Conservation (phyloP, 2,888 invertebrate species). For the Darwinula stevensoni region DNA sequence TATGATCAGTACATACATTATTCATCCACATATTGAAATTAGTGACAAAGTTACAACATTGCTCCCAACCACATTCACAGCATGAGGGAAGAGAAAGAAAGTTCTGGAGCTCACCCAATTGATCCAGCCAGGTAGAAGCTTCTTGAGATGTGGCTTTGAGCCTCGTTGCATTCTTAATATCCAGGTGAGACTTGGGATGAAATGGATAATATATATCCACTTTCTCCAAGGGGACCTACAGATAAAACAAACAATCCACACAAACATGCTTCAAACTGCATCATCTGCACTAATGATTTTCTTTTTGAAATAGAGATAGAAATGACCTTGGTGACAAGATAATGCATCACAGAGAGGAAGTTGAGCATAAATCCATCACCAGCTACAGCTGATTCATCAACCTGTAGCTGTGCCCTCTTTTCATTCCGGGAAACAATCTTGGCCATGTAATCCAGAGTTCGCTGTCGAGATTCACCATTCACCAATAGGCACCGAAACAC, state of each 20-base stretch:
- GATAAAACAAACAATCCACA: too few species aligned
- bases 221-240: constrained; percentile 48
- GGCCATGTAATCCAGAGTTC: constrained; percentile 46
- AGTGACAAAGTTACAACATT: too few species aligned
- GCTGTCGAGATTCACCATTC: constrained; percentile 48
- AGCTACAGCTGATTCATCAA: constrained; percentile 54
- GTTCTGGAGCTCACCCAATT: too few species aligned
- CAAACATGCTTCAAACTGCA: too few species aligned
- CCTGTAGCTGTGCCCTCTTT: constrained; percentile 62
- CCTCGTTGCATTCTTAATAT: constrained; percentile 30
- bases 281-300: too few species aligned
- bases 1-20: too few species aligned
- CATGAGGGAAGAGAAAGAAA: too few species aligned
- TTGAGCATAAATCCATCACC: constrained; percentile 91
- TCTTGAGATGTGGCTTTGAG: constrained; percentile 54
- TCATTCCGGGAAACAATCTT: constrained; percentile 46
- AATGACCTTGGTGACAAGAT: constrained; percentile 41
- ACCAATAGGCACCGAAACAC: constrained; percentile 47
- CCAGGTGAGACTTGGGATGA: constrained; percentile 26
- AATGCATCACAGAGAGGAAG: constrained; percentile 61
- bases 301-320: too few species aligned
- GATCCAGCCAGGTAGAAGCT: constrained; percentile 41
- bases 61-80: too few species aligned
- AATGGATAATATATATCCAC: constrained; percentile 69
- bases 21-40: too few species aligned